A percentile compares a stretch with the other conserved stretches of the same genome.
phyloP scores from a whole-genome alignment of 2,113 vertebrate genomes.

The Prolemur simus region DNA sequence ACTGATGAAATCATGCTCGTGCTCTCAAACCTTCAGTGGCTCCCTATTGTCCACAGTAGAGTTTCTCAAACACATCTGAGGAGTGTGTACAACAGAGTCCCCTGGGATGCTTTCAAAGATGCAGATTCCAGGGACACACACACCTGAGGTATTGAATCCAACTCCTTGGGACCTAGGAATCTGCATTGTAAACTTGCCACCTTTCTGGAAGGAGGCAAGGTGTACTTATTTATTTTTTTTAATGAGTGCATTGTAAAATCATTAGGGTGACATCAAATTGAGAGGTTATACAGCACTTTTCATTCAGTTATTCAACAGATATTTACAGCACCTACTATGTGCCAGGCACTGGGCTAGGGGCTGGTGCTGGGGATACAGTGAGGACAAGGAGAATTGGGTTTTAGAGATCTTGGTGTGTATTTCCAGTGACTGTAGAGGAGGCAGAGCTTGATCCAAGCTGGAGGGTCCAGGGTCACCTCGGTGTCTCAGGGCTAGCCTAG shows the following conservation, averaged over 20 bases:
- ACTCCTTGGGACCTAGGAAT: neutral
- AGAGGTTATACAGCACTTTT: neutral
- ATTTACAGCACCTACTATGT: neutral
- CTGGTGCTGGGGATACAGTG: too few relatives aligned
- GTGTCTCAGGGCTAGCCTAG: neutral
- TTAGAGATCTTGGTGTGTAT: rapidly evolving
- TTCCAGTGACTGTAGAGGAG: neutral
- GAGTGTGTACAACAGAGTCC: rapidly evolving
- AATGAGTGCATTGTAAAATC: neutral
- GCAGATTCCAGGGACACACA: neutral
- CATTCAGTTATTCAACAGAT: neutral
- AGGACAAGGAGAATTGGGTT: rapidly evolving
- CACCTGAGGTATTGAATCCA: neutral
- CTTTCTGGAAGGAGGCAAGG: neutral
- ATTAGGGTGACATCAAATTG: rapidly evolving
- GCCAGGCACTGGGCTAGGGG: neutral
- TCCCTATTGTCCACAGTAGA: neutral
- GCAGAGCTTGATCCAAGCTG: neutral
- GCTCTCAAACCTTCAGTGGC: neutral
- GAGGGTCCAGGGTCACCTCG: neutral
- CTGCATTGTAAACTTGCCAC: neutral
- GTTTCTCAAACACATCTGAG: neutral
- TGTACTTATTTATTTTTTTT: neutral
- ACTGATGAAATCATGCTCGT: neutral
- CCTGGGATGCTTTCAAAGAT: neutral